Evolutionary conservation across 1,140 invertebrate species (phyloP), one percentile per base, ranked within the genome.

Genomic region (Glossosoma conforme): DNA sequence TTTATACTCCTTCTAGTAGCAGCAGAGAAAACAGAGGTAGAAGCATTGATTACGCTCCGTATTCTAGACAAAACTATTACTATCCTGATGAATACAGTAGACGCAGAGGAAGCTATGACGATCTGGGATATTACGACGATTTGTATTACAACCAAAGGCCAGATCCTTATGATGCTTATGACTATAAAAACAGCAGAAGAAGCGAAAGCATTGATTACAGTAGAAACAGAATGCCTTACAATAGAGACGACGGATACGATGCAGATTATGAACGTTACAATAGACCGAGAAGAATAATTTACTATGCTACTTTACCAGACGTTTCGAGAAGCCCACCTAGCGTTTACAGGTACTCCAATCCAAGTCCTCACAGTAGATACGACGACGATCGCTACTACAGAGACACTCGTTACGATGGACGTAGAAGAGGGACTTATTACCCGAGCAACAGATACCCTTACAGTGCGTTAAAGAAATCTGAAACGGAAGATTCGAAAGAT

Each of bases 211-310:
- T 24, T 30, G 56, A 58, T 25, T 64, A 67, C 44, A 47, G 37
- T 24, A 43, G 48, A 36, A 53, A 58, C 22, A 64, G 61, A 2
- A 62, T 66, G 9, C 62, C 68, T 51, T 62, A 70, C 13, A 70
- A 75, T 49, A 65, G 72, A 58, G 71, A 69, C 56, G 70, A 74
- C 53, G 42, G 35, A 3, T 40, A 53, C 14, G 69, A 72, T 44
- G 37, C 33, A 21, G 44, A 51, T 13, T 68, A 71, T 32, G 69
- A 69, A 53, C 67, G 67, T 56, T 68, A 69, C 17, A 51, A 58
- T n/a, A 75, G 73, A 59, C 72, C 72, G 1, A 73, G 72, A 58
- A 66, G 72, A 46, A 75, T 75, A 24, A 75, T 75, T 43, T 75
- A 75, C 44, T 75, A 75, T 50, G 70, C 72, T 0, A 71, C 69